Conservation (phyloP, 2,113 vertebrate species). For the Chlamydotis undulata region DNA sequence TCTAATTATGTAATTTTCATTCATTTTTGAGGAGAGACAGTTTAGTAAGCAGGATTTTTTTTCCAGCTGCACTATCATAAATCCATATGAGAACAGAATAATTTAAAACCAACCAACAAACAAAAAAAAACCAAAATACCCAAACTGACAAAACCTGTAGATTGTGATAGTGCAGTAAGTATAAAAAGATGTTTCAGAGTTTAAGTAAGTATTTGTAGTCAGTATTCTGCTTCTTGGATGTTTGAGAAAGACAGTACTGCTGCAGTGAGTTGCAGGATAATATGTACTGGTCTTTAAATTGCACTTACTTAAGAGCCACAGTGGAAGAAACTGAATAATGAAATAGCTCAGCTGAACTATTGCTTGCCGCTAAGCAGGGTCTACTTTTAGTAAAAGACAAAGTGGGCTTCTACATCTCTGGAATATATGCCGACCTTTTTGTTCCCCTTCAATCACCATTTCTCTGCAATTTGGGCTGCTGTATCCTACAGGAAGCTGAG, state of each 20-base stretch:
- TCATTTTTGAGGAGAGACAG: rapidly evolving
- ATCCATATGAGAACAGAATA: neutral
- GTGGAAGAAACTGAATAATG: neutral
- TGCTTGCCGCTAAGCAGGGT: neutral
- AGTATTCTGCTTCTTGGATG: neutral
- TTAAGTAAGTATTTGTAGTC: neutral
- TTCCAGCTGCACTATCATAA: neutral
- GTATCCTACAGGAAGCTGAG: neutral
- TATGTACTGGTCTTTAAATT: neutral
- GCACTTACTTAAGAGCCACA: neutral
- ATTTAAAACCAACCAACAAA: no score
- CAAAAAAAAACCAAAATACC: neutral
- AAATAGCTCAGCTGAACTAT: neutral
- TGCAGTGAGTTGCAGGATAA: neutral
- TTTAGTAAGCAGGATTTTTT: neutral
- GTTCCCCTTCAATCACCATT: neutral
- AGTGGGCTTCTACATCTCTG: neutral
- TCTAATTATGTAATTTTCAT: neutral
- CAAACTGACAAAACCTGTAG: no score
- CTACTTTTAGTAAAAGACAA: neutral
- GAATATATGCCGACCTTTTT: neutral
- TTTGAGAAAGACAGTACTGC: neutral
- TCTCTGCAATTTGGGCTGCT: neutral
- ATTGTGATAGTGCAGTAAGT: neutral
- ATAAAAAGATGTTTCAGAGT: neutral